Evolutionary conservation across 2,113 vertebrate species (phyloP), one percentile per base, ranked within the genome.

Genomic region (Thymallus thymallus): DNA sequence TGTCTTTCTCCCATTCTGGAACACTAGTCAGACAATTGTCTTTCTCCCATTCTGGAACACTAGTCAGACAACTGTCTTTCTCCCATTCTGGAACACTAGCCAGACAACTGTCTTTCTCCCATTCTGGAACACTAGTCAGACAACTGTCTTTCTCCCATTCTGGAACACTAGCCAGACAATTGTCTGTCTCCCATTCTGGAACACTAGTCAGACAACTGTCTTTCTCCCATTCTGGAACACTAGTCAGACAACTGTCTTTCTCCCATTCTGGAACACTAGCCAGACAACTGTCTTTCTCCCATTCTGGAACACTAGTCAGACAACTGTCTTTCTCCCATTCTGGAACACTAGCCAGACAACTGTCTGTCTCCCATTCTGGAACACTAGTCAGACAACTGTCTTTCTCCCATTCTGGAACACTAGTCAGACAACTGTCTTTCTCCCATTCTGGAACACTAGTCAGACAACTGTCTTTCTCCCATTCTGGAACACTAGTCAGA

Each of bases 11-110:
- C 73, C 24, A 35, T 66, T 66, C 74, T n/a, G 66, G 73, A 48
- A 24, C 81, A 77, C 85, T 83, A 64, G 70, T 3, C 65, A 62
- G 69, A 48, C 55, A 16, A 71, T 75, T 84, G 74, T 32, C 76
- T 68, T 78, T 84, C 73, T 75, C 81, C 73, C 24, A 35, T 66
- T 66, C 74, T n/a, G 66, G 73, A 48, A 24, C 81, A 77, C 85
- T 83, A 64, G 70, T 3, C 65, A 62, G 69, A 48, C 55, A 16
- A 71, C 76, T 84, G 74, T 32, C 76, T 68, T 78, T 84, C 73
- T 75, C 81, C 73, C 24, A 35, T 66, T 66, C 74, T n/a, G 66
- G 73, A 48, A 24, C 81, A 77, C 85, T 83, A 64, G 70, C 4
- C 65, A 62, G 69, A 48, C 55, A 16, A 71, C 76, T 84, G 74